These are phyloP conservation scores for Drosophila azteca DNA, from an alignment of 1,140 invertebrate species.

Conservation along the genomic window DNA sequence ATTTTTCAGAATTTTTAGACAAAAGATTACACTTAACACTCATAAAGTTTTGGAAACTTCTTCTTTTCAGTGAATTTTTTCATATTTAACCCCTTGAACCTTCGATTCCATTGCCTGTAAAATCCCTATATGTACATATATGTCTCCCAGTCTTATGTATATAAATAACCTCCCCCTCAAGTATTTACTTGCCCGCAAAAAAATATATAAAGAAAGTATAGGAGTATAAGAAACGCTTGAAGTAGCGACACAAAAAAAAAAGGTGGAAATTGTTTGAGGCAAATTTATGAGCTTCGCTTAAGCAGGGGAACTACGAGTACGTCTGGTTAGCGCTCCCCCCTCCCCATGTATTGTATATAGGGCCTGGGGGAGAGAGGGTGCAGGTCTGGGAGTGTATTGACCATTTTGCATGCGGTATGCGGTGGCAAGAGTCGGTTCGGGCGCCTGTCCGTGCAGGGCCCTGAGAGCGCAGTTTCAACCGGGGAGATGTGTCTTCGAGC, in stretches of 20 bases:
- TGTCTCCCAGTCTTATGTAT: background rate
- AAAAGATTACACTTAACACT: too few relatives aligned
- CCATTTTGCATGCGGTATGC: conserved; percentile 35
- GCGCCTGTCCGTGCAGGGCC: too few relatives aligned
- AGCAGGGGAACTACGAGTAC: conserved; percentile 32
- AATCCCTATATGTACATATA: background rate
- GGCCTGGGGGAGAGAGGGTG: background rate
- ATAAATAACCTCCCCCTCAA: conserved; percentile 17
- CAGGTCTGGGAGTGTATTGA: conserved; percentile 18
- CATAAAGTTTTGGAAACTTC: too few relatives aligned
- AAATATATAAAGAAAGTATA: conserved; percentile 37
- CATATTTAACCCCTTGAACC: too few relatives aligned
- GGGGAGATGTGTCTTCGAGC: background rate
- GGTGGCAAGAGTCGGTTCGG: too few relatives aligned
- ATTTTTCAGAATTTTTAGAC: too few relatives aligned
- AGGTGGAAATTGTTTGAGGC: conserved; percentile 46
- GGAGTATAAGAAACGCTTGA: conserved; percentile 37
- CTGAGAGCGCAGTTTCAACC: background rate
- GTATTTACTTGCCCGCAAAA: conserved; percentile 17
- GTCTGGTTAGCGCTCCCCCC: conserved; percentile 43
- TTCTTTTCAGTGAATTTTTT: too few relatives aligned
- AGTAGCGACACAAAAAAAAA: conserved; percentile 27
- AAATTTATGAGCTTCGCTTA: conserved; percentile 58
- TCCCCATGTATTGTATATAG: conserved; percentile 6
- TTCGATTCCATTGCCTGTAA: too few relatives aligned